Percentiles rank a stretch among this genome's conserved stretches.
Conservation (phyloP, 2,888 invertebrate species). For the Philaethria dido region DNA sequence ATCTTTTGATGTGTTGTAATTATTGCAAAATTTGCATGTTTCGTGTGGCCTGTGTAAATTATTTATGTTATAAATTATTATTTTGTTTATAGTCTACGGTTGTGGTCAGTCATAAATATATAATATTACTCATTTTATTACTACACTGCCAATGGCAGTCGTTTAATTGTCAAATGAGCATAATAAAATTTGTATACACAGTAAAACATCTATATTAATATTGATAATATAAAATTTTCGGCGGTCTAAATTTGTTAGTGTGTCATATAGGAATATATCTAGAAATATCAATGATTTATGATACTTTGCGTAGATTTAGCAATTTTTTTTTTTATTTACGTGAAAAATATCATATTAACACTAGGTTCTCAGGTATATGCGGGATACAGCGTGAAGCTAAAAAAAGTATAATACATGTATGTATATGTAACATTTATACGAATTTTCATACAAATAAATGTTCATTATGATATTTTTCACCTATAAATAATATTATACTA, state of each 20-base stretch:
- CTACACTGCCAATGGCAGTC: not conserved
- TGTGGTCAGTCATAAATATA: not conserved
- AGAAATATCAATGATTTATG: not conserved
- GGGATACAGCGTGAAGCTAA: no score
- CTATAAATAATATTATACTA: no score
- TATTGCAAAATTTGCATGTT: not conserved
- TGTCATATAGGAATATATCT: not conserved
- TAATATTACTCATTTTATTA: slow-evolving; percentile 24
- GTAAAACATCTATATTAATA: not conserved
- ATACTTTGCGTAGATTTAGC: no score
- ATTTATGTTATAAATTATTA: slow-evolving; percentile 18
- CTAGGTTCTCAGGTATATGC: no score
- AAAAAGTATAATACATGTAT: no score
- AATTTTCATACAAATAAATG: no score
- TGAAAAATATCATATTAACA: no score
- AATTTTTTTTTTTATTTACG: no score
- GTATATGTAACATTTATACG: no score
- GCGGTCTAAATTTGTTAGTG: not conserved
- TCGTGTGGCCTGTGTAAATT: slow-evolving; percentile 1
- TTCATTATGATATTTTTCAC: no score
- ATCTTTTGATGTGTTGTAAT: not conserved
- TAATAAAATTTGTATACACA: slow-evolving; percentile 6
- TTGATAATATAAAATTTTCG: slow-evolving; percentile 5
- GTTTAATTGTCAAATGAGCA: not conserved
- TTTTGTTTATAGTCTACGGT: slow-evolving; percentile 7